Conservation (phyloP, 2,888 invertebrate genomes). For the Campoletis raptor region DNA sequence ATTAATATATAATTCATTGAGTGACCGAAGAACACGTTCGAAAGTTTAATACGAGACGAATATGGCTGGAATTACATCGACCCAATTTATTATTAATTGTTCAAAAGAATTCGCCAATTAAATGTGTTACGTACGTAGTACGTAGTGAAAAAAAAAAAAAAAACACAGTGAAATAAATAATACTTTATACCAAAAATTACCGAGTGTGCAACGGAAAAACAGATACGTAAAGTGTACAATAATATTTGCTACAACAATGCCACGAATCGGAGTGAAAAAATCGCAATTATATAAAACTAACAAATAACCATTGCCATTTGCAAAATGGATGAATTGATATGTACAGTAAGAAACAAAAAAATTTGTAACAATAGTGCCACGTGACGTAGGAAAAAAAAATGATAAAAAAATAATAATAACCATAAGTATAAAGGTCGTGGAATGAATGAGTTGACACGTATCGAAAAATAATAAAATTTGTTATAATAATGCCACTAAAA, state of each 20-base stretch:
- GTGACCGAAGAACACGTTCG: neutral
- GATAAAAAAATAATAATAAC: neutral
- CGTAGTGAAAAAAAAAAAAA: neutral
- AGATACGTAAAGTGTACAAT: constrained; percentile 27
- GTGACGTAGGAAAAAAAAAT: neutral
- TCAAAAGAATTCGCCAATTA: neutral
- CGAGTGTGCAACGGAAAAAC: neutral
- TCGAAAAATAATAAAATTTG: neutral
- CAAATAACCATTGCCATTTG: neutral
- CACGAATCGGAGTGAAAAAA: neutral
- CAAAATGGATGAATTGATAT: neutral
- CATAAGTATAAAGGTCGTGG: neutral
- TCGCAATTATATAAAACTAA: neutral
- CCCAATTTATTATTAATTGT: constrained; percentile 1
- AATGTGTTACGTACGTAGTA: neutral
- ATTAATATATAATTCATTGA: constrained; percentile 42
- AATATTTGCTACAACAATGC: neutral
- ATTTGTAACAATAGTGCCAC: neutral
- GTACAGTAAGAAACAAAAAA: neutral
- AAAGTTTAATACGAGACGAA: neutral
- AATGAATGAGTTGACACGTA: constrained; percentile 8
- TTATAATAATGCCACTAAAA: neutral
- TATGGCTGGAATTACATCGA: constrained; percentile 9
- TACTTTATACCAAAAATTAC: neutral
- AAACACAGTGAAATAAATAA: neutral